Evolutionary conservation across 2,113 vertebrate species (phyloP).

Genomic region (Pollachius pollachius): DNA sequence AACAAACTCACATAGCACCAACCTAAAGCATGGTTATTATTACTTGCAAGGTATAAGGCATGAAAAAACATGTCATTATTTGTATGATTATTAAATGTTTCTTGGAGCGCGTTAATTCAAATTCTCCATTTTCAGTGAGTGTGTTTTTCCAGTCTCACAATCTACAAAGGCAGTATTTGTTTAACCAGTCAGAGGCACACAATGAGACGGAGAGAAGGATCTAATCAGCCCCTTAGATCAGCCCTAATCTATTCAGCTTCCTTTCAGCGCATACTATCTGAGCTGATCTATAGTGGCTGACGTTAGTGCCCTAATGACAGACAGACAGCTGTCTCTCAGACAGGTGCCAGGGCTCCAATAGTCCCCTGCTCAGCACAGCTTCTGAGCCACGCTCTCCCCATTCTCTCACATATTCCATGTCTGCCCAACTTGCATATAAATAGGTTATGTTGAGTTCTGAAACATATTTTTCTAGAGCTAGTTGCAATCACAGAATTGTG

Average conservation of each 20-base stretch:
- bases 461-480: background rate
- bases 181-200: background rate
- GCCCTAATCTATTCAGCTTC: too few relatives aligned
- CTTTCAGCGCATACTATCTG: background rate
- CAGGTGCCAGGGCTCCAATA: constrained; percentile 18
- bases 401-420: background rate
- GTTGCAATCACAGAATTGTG: too few relatives aligned
- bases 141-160: too few relatives aligned
- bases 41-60: too few relatives aligned
- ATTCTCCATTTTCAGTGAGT: too few relatives aligned
- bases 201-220: background rate
- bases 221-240: too few relatives aligned
- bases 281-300: background rate
- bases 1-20: too few relatives aligned
- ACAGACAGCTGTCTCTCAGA: constrained; percentile 8
- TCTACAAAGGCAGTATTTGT: too few relatives aligned
- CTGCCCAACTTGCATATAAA: background rate
- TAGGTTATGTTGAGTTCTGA: background rate
- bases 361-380: constrained; percentile 5
- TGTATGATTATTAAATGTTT: too few relatives aligned
- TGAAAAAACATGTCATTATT: too few relatives aligned
- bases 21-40: too few relatives aligned
- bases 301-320: background rate
- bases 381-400: background rate
- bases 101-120: too few relatives aligned